Conservation (phyloP, 2,888 invertebrate species). For the Pilophorus perplexus region DNA sequence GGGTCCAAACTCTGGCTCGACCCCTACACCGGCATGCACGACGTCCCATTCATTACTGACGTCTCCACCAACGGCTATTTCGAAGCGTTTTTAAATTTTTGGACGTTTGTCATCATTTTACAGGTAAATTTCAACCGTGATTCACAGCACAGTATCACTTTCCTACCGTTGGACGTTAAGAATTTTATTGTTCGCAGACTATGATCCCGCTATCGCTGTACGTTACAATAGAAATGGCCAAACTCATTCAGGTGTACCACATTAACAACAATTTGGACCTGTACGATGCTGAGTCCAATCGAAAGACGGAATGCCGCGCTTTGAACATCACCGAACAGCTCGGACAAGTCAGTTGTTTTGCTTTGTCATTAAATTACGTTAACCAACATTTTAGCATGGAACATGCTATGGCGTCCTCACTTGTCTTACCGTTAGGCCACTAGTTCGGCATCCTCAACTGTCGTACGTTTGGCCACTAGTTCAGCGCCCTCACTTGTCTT, state of each 20-base stretch:
- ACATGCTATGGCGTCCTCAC: too few relatives aligned
- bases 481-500: too few relatives aligned
- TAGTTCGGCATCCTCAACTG: too few relatives aligned
- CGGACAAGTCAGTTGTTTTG: constrained; percentile 71
- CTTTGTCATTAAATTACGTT: too few relatives aligned
- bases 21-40: constrained; percentile 58
- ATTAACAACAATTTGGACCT: constrained; percentile 87
- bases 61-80: constrained; percentile 54
- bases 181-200: constrained; percentile 58
- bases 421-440: too few relatives aligned
- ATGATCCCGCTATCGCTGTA: constrained; percentile 96
- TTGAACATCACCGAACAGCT: constrained; percentile 96
- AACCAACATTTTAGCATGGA: too few relatives aligned
- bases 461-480: too few relatives aligned
- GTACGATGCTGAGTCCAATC: constrained; percentile 79
- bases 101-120: constrained; percentile 92
- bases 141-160: too few relatives aligned
- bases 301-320: constrained; percentile 83
- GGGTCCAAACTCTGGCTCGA: constrained; percentile 86
- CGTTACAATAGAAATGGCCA: constrained; percentile 95
- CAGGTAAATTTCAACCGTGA: constrained; percentile 62
- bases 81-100: constrained; percentile 85
- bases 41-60: constrained; percentile 53
- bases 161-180: not conserved
- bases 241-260: constrained; percentile 91